phyloP scores from a whole-genome alignment of 2,113 vertebrate genomes.

The Microcebus jonahi region DNA sequence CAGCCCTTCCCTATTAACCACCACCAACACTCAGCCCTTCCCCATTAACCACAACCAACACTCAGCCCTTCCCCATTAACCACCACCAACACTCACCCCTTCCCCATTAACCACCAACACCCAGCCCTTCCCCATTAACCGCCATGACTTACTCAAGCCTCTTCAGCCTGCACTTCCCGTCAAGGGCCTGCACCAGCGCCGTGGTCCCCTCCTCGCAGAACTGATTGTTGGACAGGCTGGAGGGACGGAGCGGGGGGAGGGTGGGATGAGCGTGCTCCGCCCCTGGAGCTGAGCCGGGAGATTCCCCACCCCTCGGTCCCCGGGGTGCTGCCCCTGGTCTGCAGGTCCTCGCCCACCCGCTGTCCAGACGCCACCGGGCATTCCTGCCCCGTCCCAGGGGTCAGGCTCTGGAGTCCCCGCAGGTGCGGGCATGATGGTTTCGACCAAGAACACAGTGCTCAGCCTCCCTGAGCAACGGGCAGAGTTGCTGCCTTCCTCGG shows the following conservation, averaged over 20 bases:
- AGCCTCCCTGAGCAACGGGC: neutral
- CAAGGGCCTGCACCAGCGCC: conserved; percentile 71
- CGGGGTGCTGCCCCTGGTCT: neutral
- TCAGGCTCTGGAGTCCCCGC: neutral
- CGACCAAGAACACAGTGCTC: neutral
- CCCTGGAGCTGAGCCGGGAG: neutral
- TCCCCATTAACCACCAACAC: neutral
- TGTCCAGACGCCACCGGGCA: no score
- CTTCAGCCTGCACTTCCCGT: conserved; percentile 76
- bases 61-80: neutral
- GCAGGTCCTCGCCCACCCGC: neutral
- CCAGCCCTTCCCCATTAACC: neutral
- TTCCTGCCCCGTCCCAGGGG: neutral
- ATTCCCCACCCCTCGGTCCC: no score
- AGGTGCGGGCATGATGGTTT: neutral
- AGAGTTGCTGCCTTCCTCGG: neutral
- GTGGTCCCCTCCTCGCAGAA: conserved; percentile 74
- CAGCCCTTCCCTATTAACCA: neutral
- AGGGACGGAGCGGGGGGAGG: neutral
- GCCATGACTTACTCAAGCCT: conserved; percentile 84
- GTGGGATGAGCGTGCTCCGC: neutral
- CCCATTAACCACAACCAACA: neutral
- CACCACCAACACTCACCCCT: no score
- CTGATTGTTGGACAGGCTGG: conserved; percentile 86
- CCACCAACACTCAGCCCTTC: neutral